Conservation (phyloP, 2,113 vertebrate species). For the Phylloscopus trochilus region DNA sequence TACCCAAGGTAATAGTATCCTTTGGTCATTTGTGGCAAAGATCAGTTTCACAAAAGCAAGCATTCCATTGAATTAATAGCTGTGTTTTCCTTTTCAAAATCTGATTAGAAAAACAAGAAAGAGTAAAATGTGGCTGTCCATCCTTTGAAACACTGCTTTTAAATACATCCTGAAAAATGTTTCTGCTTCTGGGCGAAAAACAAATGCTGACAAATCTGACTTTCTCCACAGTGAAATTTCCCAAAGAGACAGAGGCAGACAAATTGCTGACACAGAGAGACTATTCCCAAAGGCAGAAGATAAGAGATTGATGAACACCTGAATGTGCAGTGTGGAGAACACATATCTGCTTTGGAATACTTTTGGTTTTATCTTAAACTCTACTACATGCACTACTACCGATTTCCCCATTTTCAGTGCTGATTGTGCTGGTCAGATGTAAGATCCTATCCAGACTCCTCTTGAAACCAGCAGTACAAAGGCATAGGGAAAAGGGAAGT, state of each 20-base stretch:
- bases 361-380: not conserved
- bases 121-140: not conserved
- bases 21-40: not conserved
- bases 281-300: not conserved
- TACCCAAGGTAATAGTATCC: not conserved
- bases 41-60: conserved; percentile 18
- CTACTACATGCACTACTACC: not conserved
- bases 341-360: not conserved
- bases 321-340: not conserved
- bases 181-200: not conserved
- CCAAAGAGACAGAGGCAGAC: not conserved
- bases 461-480: not conserved
- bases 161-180: not conserved
- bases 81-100: conserved; percentile 22
- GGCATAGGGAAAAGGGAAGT: not conserved
- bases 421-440: not conserved
- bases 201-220: not conserved
- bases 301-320: not conserved
- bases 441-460: not conserved
- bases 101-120: not conserved
- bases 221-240: not conserved
- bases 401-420: not conserved
- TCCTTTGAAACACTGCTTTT: not conserved
- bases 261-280: not conserved
- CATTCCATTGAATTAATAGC: conserved; percentile 2